These are phyloP conservation scores for Nibea coibor DNA, from an alignment of 2,113 vertebrate species.

Conservation along the genomic window DNA sequence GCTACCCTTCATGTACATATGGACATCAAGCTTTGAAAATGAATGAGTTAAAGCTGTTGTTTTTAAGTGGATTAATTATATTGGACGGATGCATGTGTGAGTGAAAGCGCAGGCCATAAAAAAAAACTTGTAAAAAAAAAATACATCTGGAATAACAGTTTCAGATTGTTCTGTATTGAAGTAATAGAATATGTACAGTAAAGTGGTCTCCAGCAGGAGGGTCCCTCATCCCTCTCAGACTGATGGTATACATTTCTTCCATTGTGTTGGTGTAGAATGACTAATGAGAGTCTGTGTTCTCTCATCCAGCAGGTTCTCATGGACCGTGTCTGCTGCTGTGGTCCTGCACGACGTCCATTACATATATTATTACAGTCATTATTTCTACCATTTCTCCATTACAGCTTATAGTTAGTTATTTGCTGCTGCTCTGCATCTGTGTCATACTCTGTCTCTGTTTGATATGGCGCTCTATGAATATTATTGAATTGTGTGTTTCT, in stretches of 20 bases:
- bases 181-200: constrained; percentile 35
- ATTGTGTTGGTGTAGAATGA: constrained; percentile 27
- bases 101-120: constrained; percentile 25
- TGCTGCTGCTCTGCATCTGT: too few relatives aligned
- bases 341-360: too few relatives aligned
- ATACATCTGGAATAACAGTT: constrained; percentile 51
- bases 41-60: constrained; percentile 17
- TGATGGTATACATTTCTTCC: constrained; percentile 24
- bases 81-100: neutral
- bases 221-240: neutral
- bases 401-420: too few relatives aligned
- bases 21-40: constrained; percentile 13
- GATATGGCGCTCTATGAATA: too few relatives aligned
- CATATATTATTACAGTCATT: too few relatives aligned
- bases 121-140: constrained; percentile 39
- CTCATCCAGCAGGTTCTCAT: too few relatives aligned
- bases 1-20: neutral
- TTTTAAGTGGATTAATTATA: constrained; percentile 21
- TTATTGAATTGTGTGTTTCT: neutral
- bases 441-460: too few relatives aligned
- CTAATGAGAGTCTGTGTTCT: too few relatives aligned
- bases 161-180: constrained; percentile 16
- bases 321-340: too few relatives aligned
- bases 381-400: too few relatives aligned
- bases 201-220: neutral